Base-by-base conservation (phyloP, 2,888 invertebrate genomes). In the Pandemis cinnamomeana region DNA sequence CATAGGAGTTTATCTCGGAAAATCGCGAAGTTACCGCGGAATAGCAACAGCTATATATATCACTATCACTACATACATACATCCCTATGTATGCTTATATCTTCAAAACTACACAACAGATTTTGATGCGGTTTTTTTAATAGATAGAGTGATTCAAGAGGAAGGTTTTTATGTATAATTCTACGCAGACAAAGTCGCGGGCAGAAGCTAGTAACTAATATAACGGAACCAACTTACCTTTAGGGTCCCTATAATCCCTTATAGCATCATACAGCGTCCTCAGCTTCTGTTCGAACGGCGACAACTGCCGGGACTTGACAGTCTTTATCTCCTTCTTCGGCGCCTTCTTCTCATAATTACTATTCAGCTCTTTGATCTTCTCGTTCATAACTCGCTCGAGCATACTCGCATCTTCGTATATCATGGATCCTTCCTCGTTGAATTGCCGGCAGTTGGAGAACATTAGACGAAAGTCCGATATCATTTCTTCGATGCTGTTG, bases 381-480 rank as follows among this genome's bases (percentile, higher is more conserved):
- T 97, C 97, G 87, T 96, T 96, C 78, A 99, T 93, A 7, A 98
- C 96, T 77, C 96, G 96, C 86, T 99, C 99, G 71, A 99, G 93
- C 44, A 96, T 95, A 83, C 96, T 97, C 2, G 99, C 99, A 91
- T 99, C 99, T 82, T 98, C 98, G 84, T 98, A 99, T 79, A 99
- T 99, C 87, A 97, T 96, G 0, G 99, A 99, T 10, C 98, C 97
- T 89, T 99, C 93, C 89, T 99, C 99, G 87, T 99, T 99, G 90
- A 98, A 99, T 80, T 98, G 97, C 0, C 99, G 97, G 84, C 99
- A 99, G 91, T 99, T 99, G 74, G 96, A 96, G 90, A 99, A 99
- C 99, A 99, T 99, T n/a, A 99, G 94, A 79, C 97, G 95, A 83
- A 96, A 97, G 87, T 99, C 99, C 0, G 96, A 95, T 0, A 98